Base-by-base conservation (phyloP, 2,113 vertebrate species). In the Furnarius figulus region DNA sequence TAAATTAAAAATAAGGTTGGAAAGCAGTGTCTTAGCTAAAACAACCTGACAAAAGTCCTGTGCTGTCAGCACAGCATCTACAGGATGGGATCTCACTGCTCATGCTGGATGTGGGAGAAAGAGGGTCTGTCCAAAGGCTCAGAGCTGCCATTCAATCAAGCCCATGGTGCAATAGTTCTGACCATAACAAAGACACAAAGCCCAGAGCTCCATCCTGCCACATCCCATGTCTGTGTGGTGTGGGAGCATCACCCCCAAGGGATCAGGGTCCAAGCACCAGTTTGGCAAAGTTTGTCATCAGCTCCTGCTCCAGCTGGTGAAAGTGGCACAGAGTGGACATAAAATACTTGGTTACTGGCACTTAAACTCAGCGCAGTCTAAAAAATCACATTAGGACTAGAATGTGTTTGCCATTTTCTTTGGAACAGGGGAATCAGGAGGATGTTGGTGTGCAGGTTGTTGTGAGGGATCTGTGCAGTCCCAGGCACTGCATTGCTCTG, bases 11-110 rank as follows among this genome's bases (percentile, higher is more conserved):
- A 52, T 23, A 44, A 80, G 27, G 28, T 24, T 68, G 56, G 65
- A 78, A 93, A 85, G 33, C 59, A 75, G 31, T 35, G 42, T 23
- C 21, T 84, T 53, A 84, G 83, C 63, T 84, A n/a, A 86, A 92
- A 80, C 37, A 80, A 80, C 46, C 19, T 53, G 37, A 53, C 25
- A 42, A 66, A 81, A 31, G 61, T 71, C 12, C 40, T 71, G 49
- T 93, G 39, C 58, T 44, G 15, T 39, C 67, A 73, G 79, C 86
- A 76, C 27, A 85, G 71, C 44, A 56, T 8, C 55, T 50, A 18
- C n/a, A 87, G 59, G 46, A 66, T 40, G 63, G 76, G 84, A 46
- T 53, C 33, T 52, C 84, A 72, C 52, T 0, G 0, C 30, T 50
- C 14, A 2, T 1, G 0, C 31, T 71, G 65, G 39, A 17, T 30